Evolutionary conservation across 64 coral and sea anemone genomes (phyloP).

Genomic region (Pocillopora damicornis): DNA sequence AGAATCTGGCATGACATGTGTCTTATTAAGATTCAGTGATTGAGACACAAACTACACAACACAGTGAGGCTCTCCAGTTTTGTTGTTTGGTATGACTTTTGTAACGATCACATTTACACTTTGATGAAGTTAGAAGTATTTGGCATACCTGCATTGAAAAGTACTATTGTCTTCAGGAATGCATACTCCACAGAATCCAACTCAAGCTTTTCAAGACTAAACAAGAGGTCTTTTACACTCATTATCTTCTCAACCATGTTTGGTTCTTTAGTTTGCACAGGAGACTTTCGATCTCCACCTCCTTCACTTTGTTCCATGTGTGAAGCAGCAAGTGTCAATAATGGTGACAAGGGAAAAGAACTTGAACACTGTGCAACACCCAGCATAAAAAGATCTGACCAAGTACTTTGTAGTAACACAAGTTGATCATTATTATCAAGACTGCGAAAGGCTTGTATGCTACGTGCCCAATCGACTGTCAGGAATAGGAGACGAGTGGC

Average conservation of each 20-base stretch:
- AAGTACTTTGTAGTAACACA: slow-evolving; percentile 70
- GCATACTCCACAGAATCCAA: slow-evolving; percentile 76
- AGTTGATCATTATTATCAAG: slow-evolving; percentile 76
- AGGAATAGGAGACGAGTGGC: slow-evolving; percentile 96
- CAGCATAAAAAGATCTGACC: slow-evolving; percentile 93
- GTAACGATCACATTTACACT: too few species aligned
- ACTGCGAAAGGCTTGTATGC: slow-evolving; percentile 71
- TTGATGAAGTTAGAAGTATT: background rate
- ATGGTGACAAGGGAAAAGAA: slow-evolving; percentile 82
- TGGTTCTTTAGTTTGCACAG: background rate
- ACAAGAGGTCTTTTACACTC: slow-evolving; percentile 78
- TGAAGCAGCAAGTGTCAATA: slow-evolving; percentile 71
- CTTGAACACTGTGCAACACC: slow-evolving; percentile 82
- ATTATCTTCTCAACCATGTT: slow-evolving; percentile 73
- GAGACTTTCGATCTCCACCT: background rate
- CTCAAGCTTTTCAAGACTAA: slow-evolving; percentile 85
- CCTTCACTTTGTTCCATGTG: slow-evolving; percentile 41
- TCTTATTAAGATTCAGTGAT: too few species aligned
- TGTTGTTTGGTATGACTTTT: too few species aligned
- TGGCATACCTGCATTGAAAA: slow-evolving; percentile 74
- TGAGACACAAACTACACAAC: too few species aligned
- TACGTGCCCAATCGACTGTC: slow-evolving; percentile 85
- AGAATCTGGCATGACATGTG: too few species aligned
- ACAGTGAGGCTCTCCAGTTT: too few species aligned
- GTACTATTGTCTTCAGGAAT: slow-evolving; percentile 77